Base-by-base conservation (phyloP, 2,888 invertebrate genomes). In the Andrena trimmerana region DNA sequence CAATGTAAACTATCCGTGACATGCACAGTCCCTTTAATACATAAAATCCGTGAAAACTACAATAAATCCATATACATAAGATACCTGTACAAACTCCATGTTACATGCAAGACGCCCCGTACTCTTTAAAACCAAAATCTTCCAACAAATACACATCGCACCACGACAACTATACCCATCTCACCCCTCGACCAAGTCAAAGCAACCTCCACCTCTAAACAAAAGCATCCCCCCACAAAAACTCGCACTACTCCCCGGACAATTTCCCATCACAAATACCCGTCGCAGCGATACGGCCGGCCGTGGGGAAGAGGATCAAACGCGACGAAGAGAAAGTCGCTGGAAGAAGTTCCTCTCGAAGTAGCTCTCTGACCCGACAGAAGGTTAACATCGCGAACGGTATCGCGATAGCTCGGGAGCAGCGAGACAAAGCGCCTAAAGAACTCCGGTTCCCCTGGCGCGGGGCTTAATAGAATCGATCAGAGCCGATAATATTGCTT, bases 401-500 rank as follows among this genome's bases (percentile, higher is more conserved):
- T 42, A 42, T 67, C 29, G 24, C 57, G 66, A 66, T 66, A 52
- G 52, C 20, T n/a, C 31, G 7, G 52, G 52, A 52, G 57, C 57
- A 27, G 36, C 29, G 48, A 77, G 72, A 66, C 72, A 77, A 78
- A 66, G 31, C 29, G 42, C 69, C 69, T 62, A 65, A 48, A 59
- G 20, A 57, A 57, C 24, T 20, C 10, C 7, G 27, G 42, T 57
- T 57, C 16, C 50, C 57, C 29, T 36, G 75, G 10, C 36, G 27
- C 36, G 27, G 7, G 16, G 59, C 52, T 78, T 75, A 76, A 82
- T 82, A 75, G 80, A 82, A 79, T 79, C 79, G 79, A 81, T 73
- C 69, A 52, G 20, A 24, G 16, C 31, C 59, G 70, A 81, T 78
- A 69, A 85, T 82, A 84, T 82, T 73, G 81, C 60, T 81, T 82